A percentile compares a stretch with the other conserved stretches of the same genome.
Conservation (phyloP, 2,113 vertebrate genomes). For the Equus przewalskii region DNA sequence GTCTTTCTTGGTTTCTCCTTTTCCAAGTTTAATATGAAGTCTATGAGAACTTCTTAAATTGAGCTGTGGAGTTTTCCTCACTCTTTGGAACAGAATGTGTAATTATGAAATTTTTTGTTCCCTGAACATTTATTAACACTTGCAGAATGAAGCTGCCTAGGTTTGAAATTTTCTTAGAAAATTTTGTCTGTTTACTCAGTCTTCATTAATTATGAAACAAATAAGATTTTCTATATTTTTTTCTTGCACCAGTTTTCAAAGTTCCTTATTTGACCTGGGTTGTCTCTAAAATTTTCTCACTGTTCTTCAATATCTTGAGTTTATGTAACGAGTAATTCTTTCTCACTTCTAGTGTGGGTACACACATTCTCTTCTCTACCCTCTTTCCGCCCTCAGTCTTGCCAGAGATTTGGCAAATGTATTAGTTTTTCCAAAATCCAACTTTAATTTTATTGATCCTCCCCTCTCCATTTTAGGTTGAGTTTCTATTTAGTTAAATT, state of each 20-base stretch:
- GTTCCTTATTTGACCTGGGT: background rate
- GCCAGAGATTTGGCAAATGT: background rate
- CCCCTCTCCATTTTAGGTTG: background rate
- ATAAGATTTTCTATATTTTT: background rate
- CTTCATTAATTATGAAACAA: background rate
- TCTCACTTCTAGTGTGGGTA: background rate
- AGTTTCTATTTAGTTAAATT: background rate
- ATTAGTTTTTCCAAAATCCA: background rate
- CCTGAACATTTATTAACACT: background rate
- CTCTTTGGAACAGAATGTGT: background rate
- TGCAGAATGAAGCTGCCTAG: background rate
- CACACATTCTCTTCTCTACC: background rate
- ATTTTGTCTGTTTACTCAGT: background rate
- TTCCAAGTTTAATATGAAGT: background rate
- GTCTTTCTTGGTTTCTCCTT: background rate
- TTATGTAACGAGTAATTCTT: background rate
- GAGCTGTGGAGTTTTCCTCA: background rate
- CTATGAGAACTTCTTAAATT: background rate
- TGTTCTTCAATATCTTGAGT: background rate
- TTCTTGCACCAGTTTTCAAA: background rate
- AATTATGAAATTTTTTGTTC: background rate
- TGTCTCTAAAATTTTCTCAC: background rate
- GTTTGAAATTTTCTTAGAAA: background rate
- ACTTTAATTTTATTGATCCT: background rate
- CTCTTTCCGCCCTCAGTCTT: background rate